A percentile compares a stretch with the other conserved stretches of the same genome.
Evolutionary conservation across 1,140 invertebrate species (phyloP).

Genomic region (Aphis craccivora): DNA sequence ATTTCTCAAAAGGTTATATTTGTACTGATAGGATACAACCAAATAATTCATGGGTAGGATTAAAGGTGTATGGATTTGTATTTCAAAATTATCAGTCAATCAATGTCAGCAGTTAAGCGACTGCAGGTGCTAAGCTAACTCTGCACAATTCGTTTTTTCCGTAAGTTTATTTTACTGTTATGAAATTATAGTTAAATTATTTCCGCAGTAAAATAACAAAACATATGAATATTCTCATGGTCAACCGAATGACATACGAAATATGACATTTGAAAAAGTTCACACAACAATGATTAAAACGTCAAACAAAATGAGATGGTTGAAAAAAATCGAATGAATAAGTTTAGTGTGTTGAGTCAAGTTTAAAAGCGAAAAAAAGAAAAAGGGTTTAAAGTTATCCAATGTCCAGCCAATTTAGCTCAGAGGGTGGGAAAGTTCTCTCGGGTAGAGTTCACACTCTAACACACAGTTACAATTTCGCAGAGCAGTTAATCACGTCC

Average conservation of each 20-base stretch:
- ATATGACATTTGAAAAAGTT: neutral
- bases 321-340: neutral
- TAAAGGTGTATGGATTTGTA: neutral
- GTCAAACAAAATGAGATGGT: neutral
- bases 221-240: neutral
- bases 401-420: slow-evolving; percentile 51
- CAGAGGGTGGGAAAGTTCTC: slow-evolving; percentile 22
- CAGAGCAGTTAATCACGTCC: slow-evolving; percentile 52
- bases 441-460: slow-evolving; percentile 51
- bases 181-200: neutral
- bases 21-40: neutral
- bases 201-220: neutral
- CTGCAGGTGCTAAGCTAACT: slow-evolving; percentile 28
- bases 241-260: neutral
- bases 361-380: slow-evolving; percentile 14
- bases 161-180: neutral
- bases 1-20: neutral
- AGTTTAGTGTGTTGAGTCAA: neutral
- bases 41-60: neutral
- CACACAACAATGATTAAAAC: neutral
- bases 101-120: slow-evolving; percentile 15
- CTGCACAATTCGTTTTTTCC: neutral
- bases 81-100: slow-evolving; percentile 18
- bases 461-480: slow-evolving; percentile 54
- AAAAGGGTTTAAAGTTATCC: slow-evolving; percentile 51